A percentile compares a stretch with the other conserved stretches of the same genome.
These are phyloP conservation scores for Aphodius granarius DNA, from an alignment of 2,888 invertebrate genomes.

Conservation along the genomic window DNA sequence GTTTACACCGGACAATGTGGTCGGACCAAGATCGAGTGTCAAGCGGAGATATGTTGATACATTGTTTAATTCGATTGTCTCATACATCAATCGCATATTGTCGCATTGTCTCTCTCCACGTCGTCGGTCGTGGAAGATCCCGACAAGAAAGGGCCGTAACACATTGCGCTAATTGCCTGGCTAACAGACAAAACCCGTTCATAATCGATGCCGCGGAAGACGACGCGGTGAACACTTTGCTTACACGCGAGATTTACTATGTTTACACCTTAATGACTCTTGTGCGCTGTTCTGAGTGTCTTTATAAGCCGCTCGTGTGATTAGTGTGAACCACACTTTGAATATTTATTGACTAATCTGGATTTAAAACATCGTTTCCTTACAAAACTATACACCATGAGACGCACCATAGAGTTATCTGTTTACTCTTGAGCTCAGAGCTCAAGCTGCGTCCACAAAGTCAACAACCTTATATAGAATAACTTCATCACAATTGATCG, in stretches of 20 bases:
- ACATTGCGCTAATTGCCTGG: background rate
- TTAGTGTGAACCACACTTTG: too few relatives aligned
- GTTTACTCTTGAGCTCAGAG: too few relatives aligned
- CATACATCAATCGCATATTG: constrained; percentile 25
- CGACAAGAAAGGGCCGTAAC: background rate
- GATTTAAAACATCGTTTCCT: too few relatives aligned
- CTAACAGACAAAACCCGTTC: background rate
- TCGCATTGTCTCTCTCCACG: background rate
- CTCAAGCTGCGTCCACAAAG: too few relatives aligned
- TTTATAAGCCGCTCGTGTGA: background rate
- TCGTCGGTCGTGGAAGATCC: background rate
- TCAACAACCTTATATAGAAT: background rate
- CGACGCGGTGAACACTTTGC: background rate
- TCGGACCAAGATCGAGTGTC: constrained; percentile 38
- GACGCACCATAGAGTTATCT: too few relatives aligned
- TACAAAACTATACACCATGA: too few relatives aligned
- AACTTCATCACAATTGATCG: background rate
- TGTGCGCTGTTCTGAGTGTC: too few relatives aligned
- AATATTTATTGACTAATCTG: too few relatives aligned
- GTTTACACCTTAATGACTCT: background rate
- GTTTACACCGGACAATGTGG: constrained; percentile 41
- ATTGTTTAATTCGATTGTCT: constrained; percentile 35
- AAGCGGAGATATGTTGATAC: constrained; percentile 42
- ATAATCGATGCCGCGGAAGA: background rate
- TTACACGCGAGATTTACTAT: background rate